phyloP scores from a whole-genome alignment of 1,140 invertebrate species.

The Sitophilus oryzae region DNA sequence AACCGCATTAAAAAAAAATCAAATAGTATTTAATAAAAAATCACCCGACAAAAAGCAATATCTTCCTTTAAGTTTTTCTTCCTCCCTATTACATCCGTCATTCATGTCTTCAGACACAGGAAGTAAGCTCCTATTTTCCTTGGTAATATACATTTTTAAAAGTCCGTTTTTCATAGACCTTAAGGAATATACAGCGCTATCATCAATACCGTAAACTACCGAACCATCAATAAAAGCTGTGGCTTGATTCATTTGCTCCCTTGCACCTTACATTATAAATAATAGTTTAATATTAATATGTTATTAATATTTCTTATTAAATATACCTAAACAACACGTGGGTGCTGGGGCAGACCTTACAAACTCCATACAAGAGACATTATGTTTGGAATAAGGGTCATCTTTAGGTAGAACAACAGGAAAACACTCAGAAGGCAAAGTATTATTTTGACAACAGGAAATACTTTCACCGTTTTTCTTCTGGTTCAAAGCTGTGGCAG shows the following conservation, averaged over 20 bases:
- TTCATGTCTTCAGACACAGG: conserved; percentile 63
- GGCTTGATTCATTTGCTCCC: conserved; percentile 87
- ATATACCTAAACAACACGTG: conserved; percentile 62
- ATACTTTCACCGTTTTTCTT: conserved; percentile 59
- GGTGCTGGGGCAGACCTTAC: conserved; percentile 78
- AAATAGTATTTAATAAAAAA: no score
- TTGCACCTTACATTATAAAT: conserved; percentile 47
- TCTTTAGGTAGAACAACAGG: conserved; percentile 60
- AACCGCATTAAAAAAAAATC: no score
- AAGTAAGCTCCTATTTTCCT: conserved; percentile 60
- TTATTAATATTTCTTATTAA: background rate
- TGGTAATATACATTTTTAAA: conserved; percentile 57
- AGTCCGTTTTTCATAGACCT: conserved; percentile 54
- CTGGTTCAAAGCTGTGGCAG: conserved; percentile 70
- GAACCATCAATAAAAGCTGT: conserved; percentile 90
- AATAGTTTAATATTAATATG: no score
- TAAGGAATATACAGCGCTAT: conserved; percentile 49
- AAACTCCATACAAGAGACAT: conserved; percentile 75
- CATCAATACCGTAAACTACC: conserved; percentile 68
- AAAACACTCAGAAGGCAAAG: conserved; percentile 72
- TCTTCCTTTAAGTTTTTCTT: conserved; percentile 58
- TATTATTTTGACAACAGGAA: conserved; percentile 51
- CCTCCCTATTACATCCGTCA: conserved; percentile 68
- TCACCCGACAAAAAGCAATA: conserved; percentile 71
- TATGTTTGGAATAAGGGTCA: conserved; percentile 64